Evolutionary conservation across 2,888 invertebrate species (phyloP).

Genomic region (Ernsta delagoae): DNA sequence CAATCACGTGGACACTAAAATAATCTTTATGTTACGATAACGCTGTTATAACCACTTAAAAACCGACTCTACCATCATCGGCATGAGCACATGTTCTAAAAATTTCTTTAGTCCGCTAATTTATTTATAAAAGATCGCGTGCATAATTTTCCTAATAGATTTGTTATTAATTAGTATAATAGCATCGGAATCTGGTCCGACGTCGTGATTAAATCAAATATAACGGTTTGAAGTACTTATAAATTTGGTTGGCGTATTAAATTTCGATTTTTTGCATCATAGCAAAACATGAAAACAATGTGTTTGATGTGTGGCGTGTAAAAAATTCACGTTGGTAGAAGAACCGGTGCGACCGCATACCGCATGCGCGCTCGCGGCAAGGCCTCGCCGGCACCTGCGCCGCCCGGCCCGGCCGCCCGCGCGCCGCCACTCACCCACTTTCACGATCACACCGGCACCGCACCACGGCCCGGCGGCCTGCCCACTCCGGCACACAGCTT

Average conservation of each 20-base stretch:
- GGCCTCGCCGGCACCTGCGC: constrained; percentile 69
- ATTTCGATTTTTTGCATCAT: constrained; percentile 71
- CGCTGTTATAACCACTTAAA: constrained; percentile 18
- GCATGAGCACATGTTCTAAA: constrained; percentile 12
- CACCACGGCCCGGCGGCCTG: no score
- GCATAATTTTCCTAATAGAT: constrained; percentile 30
- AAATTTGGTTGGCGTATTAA: constrained; percentile 55
- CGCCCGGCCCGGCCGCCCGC: no score
- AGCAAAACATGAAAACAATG: constrained; percentile 82
- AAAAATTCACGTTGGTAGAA: constrained; percentile 82
- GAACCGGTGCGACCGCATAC: constrained; percentile 84
- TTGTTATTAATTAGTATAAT: constrained; percentile 33
- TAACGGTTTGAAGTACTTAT: constrained; percentile 52
- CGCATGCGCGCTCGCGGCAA: constrained; percentile 78
- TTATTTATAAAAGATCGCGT: constrained; percentile 19
- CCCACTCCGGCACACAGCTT: no score
- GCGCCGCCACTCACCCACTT: no score
- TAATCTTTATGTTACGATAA: constrained; percentile 24
- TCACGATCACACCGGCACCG: no score
- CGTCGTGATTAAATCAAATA: constrained; percentile 34
- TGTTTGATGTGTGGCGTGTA: constrained; percentile 80
- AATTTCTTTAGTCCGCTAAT: constrained; percentile 13
- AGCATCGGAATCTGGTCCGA: constrained; percentile 17
- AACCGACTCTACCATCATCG: constrained; percentile 14
- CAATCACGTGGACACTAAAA: constrained; percentile 26